Evolutionary conservation across 2,113 vertebrate genomes (phyloP).

Genomic region (Apteryx mantelli): DNA sequence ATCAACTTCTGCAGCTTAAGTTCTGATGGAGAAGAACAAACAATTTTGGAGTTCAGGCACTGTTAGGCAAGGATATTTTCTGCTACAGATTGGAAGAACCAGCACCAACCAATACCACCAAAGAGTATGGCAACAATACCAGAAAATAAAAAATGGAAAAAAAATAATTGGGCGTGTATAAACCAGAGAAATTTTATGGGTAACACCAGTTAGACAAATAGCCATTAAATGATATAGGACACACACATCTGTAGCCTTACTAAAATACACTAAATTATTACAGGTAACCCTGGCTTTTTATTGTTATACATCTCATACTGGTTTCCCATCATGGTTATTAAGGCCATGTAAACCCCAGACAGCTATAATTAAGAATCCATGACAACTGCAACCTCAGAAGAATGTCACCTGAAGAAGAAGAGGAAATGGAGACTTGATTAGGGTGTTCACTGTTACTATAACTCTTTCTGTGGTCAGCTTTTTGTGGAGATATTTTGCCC

Average conservation of each 20-base stretch:
- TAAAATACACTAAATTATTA: not conserved
- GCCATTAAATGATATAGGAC: not conserved
- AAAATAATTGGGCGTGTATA: not conserved
- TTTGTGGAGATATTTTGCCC: not conserved
- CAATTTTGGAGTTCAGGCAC: not conserved
- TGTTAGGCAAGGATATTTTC: not conserved
- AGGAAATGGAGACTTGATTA: not conserved
- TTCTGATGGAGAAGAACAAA: not conserved
- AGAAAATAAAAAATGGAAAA: not conserved
- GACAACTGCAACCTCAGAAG: fast-evolving
- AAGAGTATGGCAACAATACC: not conserved
- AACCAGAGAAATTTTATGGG: not conserved
- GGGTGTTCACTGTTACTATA: not conserved
- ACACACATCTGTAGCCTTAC: not conserved
- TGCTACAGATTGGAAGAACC: not conserved
- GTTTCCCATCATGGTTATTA: not conserved
- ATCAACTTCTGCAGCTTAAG: not conserved
- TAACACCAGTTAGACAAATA: not conserved
- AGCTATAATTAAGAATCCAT: not conserved
- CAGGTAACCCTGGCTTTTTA: not conserved
- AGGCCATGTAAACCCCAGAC: not conserved
- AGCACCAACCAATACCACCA: not conserved
- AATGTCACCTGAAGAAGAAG: not conserved
- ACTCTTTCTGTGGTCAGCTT: not conserved
- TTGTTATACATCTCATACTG: not conserved